Conservation (phyloP, 2,797 vertebrate species). For the Mormyrops attenuatus region DNA sequence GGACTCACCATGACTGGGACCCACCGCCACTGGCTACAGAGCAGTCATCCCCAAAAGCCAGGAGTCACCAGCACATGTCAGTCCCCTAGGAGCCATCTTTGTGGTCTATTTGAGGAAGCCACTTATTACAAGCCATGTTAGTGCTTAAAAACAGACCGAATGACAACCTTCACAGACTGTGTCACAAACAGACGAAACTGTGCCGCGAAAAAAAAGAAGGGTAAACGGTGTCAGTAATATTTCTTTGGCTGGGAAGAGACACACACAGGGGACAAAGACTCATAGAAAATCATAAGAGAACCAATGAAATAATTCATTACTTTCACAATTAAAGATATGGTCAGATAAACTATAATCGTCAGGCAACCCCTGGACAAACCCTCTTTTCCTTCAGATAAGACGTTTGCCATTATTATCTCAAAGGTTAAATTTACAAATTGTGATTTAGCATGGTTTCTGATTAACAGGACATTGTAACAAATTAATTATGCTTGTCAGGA, state of each 20-base stretch:
- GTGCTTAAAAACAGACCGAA: background rate
- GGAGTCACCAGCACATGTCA: conserved; percentile 4
- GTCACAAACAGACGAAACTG: conserved; percentile 19
- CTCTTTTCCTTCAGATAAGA: background rate
- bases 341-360: background rate
- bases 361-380: background rate
- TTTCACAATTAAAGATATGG: background rate
- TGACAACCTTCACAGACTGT: conserved; percentile 21
- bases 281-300: background rate
- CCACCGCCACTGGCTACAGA: background rate
- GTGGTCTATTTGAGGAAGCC: background rate
- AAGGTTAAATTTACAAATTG: background rate
- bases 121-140: background rate
- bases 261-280: background rate
- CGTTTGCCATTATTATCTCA: background rate
- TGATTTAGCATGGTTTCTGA: background rate
- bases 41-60: background rate
- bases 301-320: background rate
- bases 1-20: background rate
- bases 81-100: background rate
- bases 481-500: background rate
- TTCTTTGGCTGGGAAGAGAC: background rate
- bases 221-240: background rate
- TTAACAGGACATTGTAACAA: background rate
- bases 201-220: background rate